phyloP scores from a whole-genome alignment of 2,113 vertebrate genomes.

The Nicator chloris region DNA sequence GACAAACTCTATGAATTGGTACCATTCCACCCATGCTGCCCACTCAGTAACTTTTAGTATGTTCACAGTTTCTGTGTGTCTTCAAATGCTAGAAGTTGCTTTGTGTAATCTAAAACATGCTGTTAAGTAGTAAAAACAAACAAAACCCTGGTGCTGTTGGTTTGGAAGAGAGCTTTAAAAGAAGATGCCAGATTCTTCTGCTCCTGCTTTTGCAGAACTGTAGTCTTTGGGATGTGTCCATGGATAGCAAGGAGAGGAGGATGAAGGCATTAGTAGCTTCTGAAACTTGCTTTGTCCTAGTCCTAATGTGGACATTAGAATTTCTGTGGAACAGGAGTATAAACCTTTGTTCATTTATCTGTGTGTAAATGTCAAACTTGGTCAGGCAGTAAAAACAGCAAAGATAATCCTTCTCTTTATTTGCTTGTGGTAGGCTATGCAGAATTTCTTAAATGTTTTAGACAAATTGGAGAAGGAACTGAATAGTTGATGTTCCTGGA shows the following conservation, averaged over 20 bases:
- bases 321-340: not conserved
- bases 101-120: not conserved
- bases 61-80: not conserved
- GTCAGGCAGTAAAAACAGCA: not conserved
- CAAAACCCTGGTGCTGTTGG: not conserved
- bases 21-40: not conserved
- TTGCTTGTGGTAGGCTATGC: not conserved
- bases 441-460: not conserved
- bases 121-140: not conserved
- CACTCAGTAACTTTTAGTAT: not conserved
- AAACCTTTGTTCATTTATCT: not conserved
- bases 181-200: not conserved
- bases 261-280: not conserved
- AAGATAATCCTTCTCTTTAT: not conserved
- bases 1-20: not conserved
- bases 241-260: not conserved
- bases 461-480: not conserved
- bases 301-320: not conserved
- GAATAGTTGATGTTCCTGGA: not conserved
- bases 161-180: not conserved
- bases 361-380: not conserved
- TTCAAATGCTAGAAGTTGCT: not conserved
- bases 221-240: not conserved
- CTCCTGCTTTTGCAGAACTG: not conserved
- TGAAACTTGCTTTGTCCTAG: not conserved